Percentiles rank a stretch among this genome's conserved stretches.
phyloP scores from a whole-genome alignment of 2,888 invertebrate species.

The Proisotoma minuta region DNA sequence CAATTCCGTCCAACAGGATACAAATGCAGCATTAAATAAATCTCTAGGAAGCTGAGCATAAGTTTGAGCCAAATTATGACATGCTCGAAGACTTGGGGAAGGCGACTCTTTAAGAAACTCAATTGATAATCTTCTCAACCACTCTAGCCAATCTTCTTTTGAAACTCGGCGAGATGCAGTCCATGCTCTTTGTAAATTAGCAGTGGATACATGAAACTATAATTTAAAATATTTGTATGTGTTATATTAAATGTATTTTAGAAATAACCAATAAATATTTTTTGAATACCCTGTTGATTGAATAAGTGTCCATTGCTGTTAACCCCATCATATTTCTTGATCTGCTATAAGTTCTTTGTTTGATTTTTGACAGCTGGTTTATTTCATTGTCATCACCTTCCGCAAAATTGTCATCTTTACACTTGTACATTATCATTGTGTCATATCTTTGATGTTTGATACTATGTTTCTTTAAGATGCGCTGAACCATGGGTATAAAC shows the following conservation, averaged over 20 bases:
- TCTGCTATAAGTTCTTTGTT: constrained; percentile 29
- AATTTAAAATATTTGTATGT: constrained; percentile 36
- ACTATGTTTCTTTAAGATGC: constrained; percentile 72
- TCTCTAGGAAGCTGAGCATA: constrained; percentile 94
- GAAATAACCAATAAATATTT: not conserved
- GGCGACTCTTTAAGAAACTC: constrained; percentile 92
- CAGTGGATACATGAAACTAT: constrained; percentile 70
- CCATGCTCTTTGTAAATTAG: constrained; percentile 83
- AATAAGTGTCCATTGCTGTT: constrained; percentile 64
- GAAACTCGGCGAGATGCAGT: constrained; percentile 87
- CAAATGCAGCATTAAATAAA: constrained; percentile 96
- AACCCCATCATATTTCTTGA: constrained; percentile 53
- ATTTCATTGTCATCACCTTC: constrained; percentile 44
- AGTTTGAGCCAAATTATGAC: constrained; percentile 84
- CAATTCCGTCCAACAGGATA: constrained; percentile 97
- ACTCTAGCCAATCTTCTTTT: constrained; percentile 98
- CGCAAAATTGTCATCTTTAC: constrained; percentile 50
- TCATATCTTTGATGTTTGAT: constrained; percentile 75
- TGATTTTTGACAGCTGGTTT: constrained; percentile 28
- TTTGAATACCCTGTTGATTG: constrained; percentile 62
- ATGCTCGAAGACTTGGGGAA: constrained; percentile 88
- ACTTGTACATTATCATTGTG: constrained; percentile 56
- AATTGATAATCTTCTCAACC: constrained; percentile 86
- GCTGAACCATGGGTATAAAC: constrained; percentile 86
- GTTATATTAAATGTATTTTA: not conserved